phyloP scores from a whole-genome alignment of 2,113 vertebrate species.

The Periophthalmodon schlosseri region DNA sequence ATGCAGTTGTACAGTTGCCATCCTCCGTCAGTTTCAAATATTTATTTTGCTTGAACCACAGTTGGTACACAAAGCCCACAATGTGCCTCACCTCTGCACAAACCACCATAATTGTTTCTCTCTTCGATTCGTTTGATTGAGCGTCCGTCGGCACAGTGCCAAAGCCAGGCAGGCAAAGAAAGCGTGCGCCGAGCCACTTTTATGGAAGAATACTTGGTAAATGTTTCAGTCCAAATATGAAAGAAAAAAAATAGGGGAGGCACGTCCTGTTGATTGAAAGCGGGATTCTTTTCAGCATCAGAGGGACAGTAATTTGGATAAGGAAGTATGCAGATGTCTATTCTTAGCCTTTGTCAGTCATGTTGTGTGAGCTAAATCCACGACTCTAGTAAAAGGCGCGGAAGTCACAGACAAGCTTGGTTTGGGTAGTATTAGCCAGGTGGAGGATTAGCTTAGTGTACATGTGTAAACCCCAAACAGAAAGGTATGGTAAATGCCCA shows the following conservation, averaged over 20 bases:
- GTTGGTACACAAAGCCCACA: constrained; percentile 52
- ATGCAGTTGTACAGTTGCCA: constrained; percentile 21
- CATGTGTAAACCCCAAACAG: no score
- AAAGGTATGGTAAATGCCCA: no score
- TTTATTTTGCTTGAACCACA: constrained; percentile 31
- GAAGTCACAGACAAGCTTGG: no score
- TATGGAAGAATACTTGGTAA: constrained; percentile 38
- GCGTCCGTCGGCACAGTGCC: constrained; percentile 42
- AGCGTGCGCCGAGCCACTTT: constrained; percentile 8
- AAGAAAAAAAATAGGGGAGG: not conserved
- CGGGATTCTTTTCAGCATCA: constrained; percentile 42
- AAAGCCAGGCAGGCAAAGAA: constrained; percentile 41
- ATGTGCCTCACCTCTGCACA: constrained; percentile 60
- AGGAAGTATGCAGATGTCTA: constrained; percentile 59
- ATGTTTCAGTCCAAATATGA: constrained; percentile 19
- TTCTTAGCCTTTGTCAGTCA: constrained; percentile 51
- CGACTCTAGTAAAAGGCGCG: no score
- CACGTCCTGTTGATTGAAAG: constrained; percentile 46
- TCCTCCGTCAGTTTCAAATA: constrained; percentile 37
- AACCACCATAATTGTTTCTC: constrained; percentile 56
- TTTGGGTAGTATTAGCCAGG: no score
- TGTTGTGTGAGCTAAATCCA: not conserved
- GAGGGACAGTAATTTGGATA: constrained; percentile 55
- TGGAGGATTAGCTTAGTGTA: no score
- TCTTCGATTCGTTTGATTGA: constrained; percentile 56